Conservation (phyloP, 2,113 vertebrate species). For the Ceuthmochares aereus region DNA sequence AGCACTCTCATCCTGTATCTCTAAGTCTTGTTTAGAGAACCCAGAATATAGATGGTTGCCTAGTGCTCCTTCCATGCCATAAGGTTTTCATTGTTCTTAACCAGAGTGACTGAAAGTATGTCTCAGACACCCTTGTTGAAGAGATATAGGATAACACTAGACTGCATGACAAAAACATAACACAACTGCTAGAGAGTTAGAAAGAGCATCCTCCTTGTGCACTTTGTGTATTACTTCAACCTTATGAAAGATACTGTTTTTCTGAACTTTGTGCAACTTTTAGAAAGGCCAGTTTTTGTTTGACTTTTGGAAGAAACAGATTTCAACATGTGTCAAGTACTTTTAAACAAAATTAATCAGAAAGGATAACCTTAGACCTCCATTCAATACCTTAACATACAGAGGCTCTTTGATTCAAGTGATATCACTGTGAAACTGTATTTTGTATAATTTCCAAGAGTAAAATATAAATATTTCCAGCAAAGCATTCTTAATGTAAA, state of each 20-base stretch:
- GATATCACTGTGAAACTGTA: slow-evolving; percentile 23
- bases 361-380: slow-evolving; percentile 51
- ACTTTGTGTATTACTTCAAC: not conserved
- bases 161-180: not conserved
- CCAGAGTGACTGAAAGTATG: not conserved
- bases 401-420: slow-evolving; percentile 1
- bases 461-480: slow-evolving; percentile 35
- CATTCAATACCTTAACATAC: slow-evolving; percentile 3
- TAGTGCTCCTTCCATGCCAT: not conserved
- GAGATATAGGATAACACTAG: not conserved
- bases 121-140: not conserved
- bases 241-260: not conserved
- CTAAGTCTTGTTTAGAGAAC: not conserved
- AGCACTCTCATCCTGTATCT: not conserved
- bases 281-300: slow-evolving; percentile 23
- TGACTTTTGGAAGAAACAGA: slow-evolving; percentile 19
- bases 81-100: not conserved
- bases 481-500: not conserved
- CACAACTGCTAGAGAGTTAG: not conserved
- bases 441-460: slow-evolving; percentile 22
- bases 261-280: not conserved
- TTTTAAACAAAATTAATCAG: slow-evolving; percentile 60
- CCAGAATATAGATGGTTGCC: not conserved
- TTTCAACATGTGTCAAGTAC: slow-evolving; percentile 26
- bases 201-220: not conserved